Percentiles rank a stretch among this genome's conserved stretches.
Conservation (phyloP, 1,140 invertebrate species). For the Cyclina sinensis region DNA sequence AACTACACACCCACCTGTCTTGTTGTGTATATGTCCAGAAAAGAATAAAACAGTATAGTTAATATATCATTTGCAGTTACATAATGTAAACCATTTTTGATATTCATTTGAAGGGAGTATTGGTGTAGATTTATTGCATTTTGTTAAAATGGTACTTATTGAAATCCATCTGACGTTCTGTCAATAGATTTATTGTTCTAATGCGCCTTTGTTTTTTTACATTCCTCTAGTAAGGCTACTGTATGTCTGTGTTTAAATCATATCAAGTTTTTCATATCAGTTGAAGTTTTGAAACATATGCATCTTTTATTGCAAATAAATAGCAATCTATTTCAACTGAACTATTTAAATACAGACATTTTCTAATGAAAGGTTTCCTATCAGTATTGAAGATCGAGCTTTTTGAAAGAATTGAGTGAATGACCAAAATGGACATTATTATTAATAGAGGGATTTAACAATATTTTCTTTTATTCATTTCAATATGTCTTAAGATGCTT, state of each 20-base stretch:
- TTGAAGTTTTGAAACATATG: not conserved
- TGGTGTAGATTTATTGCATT: not conserved
- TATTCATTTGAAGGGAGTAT: not conserved
- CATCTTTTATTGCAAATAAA: slow-evolving; percentile 32
- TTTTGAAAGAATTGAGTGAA: slow-evolving; percentile 3
- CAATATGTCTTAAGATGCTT: too few relatives aligned
- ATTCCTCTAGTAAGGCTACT: not conserved
- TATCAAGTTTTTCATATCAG: not conserved
- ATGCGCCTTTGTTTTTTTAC: not conserved
- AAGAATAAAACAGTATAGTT: too few relatives aligned
- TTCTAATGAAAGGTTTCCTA: not conserved
- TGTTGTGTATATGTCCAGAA: too few relatives aligned
- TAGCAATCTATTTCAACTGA: not conserved
- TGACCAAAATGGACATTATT: not conserved
- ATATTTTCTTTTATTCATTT: not conserved
- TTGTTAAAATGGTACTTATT: slow-evolving; percentile 11
- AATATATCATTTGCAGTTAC: slow-evolving; percentile 1
- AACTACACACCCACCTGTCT: too few relatives aligned
- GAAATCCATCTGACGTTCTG: not conserved
- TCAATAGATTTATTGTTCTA: slow-evolving; percentile 3
- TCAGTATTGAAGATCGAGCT: not conserved
- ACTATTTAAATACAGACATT: not conserved
- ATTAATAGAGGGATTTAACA: not conserved
- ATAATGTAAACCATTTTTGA: slow-evolving; percentile 6
- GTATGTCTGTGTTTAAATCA: too few relatives aligned